phyloP scores from a whole-genome alignment of 2,797 vertebrate genomes.

The Cheirogaleus major region DNA sequence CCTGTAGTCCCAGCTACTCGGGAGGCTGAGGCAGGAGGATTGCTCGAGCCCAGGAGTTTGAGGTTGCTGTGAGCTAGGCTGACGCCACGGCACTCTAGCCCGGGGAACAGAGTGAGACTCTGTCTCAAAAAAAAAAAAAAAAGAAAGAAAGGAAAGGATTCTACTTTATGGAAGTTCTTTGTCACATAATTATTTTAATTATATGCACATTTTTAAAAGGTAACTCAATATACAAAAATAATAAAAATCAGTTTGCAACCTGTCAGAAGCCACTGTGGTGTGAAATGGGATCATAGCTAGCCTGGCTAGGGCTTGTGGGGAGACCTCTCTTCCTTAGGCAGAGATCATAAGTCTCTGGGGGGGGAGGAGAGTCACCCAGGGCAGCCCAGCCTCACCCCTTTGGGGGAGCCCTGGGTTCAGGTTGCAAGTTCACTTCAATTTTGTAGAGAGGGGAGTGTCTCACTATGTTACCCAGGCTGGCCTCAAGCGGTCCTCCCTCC shows the following conservation, averaged over 20 bases:
- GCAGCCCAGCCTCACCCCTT: neutral
- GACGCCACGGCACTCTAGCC: too few species aligned
- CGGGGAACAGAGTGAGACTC: too few species aligned
- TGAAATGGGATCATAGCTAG: neutral
- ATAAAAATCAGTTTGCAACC: neutral
- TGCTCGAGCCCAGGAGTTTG: too few species aligned
- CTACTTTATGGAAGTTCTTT: constrained; percentile 17
- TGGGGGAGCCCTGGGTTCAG: neutral
- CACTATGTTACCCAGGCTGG: neutral
- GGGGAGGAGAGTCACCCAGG: neutral
- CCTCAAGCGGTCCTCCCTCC: neutral
- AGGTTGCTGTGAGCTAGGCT: too few species aligned
- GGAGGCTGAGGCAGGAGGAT: too few species aligned
- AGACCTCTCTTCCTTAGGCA: neutral
- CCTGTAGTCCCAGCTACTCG: too few species aligned
- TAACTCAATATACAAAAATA: neutral
- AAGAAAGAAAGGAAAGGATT: too few species aligned
- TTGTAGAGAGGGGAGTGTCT: neutral
- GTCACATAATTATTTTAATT: neutral
- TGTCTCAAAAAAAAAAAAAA: too few species aligned
- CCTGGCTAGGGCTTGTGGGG: neutral
- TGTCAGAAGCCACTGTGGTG: neutral
- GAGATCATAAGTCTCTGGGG: neutral
- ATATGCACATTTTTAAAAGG: neutral
- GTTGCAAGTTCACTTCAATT: neutral